Conservation (phyloP, 2,113 vertebrate genomes). For the Felis catus region F.catus_Fca126_mat1.0 CM031419.1:22348501-22349000, state of each 20-base stretch:
- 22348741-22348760: not conserved
- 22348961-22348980: conserved; percentile 30
- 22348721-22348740: not conserved
- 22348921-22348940: not conserved
- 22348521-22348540: not conserved
- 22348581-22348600: not conserved
- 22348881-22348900: not conserved
- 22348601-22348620: not conserved
- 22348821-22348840: not conserved
- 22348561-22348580: not conserved
- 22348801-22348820: not conserved
- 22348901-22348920: conserved; percentile 10
- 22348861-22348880: conserved; percentile 32
- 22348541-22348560: not conserved
- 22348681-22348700: not conserved
- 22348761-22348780: not conserved
- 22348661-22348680: not conserved
- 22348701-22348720: not conserved
- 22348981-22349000: not conserved
- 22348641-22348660: not conserved
- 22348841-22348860: not conserved
- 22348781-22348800: not conserved
- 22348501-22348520: not conserved
- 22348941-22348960: not conserved
- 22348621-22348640: not conserved